Base-by-base conservation (phyloP, 1,140 invertebrate species). In the Probaryconus sp. region DNA sequence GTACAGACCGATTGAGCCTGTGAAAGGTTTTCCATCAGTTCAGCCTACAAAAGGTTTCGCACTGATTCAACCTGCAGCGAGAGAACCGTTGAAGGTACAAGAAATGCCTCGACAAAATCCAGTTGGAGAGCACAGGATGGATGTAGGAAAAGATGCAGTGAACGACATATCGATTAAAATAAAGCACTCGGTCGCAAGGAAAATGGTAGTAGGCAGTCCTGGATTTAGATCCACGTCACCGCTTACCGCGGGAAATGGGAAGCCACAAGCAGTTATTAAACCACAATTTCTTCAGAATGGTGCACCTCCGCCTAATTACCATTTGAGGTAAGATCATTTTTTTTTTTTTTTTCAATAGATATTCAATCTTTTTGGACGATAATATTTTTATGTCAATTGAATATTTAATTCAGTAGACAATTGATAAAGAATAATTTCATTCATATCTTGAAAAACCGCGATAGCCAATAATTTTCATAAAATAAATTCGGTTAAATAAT, bases 211-310 rank as follows among this genome's bases (percentile, higher is more conserved):
- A 9, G 84, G 82, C 0, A 81, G 81, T n/a, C 79, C 85, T 0
- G 83, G 78, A 1, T 85, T 85, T 37, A 77, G 76, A 20, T 79
- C 77, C 5, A 64, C 78, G 0, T 80, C 81, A 2, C 77, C 80
- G 38, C 56, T 80, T 6, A 18, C 35, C 51, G 64, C 74, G 5
- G 65, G 79, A 45, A 78, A 56, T 50, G 55, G 45, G 3, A 87
- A 87, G 61, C 81, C 83, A 5, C 87, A 88, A 43, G 87, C 88
- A 1, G 88, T 70, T 3, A 55, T 70, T 13, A 76, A 70, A 21
- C 72, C 72, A 0, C 64, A 89, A 70, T 89, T 89, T 67, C 69
- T 89, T 20, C 89, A 88, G 48, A 88, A 88, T 5, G 80, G 71
- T 43, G 81, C 83, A 17, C 83, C 83, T 21, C 67, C 85, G 16